Percentiles rank a stretch among this genome's conserved stretches.
phyloP scores from a whole-genome alignment of 2,113 vertebrate species.

The Larimichthys polyactis region DNA sequence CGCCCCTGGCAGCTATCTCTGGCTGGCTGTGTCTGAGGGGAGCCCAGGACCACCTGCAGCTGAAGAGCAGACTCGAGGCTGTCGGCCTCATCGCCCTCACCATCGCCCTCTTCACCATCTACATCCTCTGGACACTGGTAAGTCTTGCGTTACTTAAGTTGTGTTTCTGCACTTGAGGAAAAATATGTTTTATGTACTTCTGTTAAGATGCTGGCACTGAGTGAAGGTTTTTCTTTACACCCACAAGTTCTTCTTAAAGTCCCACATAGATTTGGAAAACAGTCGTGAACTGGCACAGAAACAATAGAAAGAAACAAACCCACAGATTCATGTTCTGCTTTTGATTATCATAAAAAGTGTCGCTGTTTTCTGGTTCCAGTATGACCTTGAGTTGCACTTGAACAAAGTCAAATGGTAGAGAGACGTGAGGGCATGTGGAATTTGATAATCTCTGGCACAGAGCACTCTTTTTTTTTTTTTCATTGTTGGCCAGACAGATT shows the following conservation, averaged over 20 bases:
- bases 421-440: not conserved
- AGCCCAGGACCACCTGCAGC: constrained; percentile 95
- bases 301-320: not conserved
- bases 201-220: not conserved
- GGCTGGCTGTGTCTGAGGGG: constrained; percentile 97
- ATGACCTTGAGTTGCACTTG: not conserved
- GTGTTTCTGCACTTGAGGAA: not conserved
- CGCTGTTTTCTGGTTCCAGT: not conserved
- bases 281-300: not conserved
- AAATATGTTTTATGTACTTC: not conserved
- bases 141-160: not conserved
- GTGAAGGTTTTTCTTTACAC: not conserved
- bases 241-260: not conserved
- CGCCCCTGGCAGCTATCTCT: constrained; percentile 93
- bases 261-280: constrained; percentile 3
- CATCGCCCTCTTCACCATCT: constrained; percentile 98
- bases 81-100: constrained; percentile 97
- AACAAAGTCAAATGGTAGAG: constrained; percentile 7
- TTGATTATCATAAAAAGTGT: not conserved
- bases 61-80: constrained; percentile 96
- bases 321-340: not conserved
- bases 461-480: constrained; percentile 1
- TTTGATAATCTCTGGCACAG: constrained; percentile 9
- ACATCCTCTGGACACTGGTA: constrained; percentile 98
- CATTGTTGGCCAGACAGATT: constrained; percentile 9